Conservation (phyloP, 1,140 invertebrate species). For the Parapsyche elsis region DNA sequence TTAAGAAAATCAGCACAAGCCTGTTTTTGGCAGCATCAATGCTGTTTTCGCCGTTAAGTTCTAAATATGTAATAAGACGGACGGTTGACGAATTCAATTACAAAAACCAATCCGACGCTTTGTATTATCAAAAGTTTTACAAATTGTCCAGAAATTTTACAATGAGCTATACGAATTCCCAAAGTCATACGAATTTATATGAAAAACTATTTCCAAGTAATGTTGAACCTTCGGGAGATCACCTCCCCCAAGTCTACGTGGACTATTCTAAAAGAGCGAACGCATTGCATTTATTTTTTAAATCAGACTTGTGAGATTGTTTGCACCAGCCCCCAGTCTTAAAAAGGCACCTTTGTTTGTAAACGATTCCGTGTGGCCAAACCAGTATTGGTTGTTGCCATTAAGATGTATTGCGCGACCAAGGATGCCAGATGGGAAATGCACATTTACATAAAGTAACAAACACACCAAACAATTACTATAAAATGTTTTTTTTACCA, state of each 20-base stretch:
- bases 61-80: constrained; percentile 18
- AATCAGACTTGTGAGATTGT: constrained; percentile 57
- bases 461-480: not conserved
- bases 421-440: too few species aligned
- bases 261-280: constrained; percentile 53
- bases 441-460: too few species aligned
- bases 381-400: not conserved
- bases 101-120: constrained; percentile 1
- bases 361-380: constrained; percentile 39
- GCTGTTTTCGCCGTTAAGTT: not conserved
- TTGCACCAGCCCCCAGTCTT: constrained; percentile 56
- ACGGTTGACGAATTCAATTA: constrained; percentile 12
- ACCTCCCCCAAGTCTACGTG: constrained; percentile 3
- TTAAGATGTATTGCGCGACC: constrained; percentile 9
- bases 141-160: not conserved
- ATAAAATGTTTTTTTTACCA: not conserved
- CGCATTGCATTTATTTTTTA: constrained; percentile 53
- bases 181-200: not conserved
- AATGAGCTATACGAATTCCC: not conserved
- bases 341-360: constrained; percentile 58
- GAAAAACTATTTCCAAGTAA: not conserved
- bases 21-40: constrained; percentile 27
- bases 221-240: not conserved
- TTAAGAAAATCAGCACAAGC: constrained; percentile 45
- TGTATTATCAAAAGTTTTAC: not conserved